A percentile compares a stretch with the other conserved stretches of the same genome.
phyloP scores from a whole-genome alignment of 2,797 vertebrate genomes.

The Aeoliscus strigatus region DNA sequence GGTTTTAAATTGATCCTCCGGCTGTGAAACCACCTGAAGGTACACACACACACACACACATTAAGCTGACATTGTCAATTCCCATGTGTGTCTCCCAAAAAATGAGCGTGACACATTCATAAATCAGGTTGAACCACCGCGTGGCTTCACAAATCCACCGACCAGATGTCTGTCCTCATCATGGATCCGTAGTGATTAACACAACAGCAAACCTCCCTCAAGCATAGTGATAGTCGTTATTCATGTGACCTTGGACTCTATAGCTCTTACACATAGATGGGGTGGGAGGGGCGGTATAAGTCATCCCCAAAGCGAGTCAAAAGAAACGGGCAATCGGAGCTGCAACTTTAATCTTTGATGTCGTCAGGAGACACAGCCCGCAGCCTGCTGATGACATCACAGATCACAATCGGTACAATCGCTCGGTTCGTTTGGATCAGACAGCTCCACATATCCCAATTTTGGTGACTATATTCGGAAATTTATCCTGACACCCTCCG shows the following conservation, averaged over 20 bases:
- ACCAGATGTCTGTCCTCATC: slow-evolving; percentile 3
- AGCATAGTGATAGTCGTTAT: slow-evolving; percentile 10
- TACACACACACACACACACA: background rate
- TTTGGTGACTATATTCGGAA: slow-evolving; percentile 7
- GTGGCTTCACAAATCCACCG: slow-evolving; percentile 7
- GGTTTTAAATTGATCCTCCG: background rate
- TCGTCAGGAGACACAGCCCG: slow-evolving; percentile 35
- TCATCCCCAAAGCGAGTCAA: slow-evolving; percentile 1
- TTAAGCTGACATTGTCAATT: background rate
- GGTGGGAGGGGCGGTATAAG: slow-evolving; percentile 7
- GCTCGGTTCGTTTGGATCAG: slow-evolving; percentile 13
- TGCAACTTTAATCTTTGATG: slow-evolving; percentile 52
- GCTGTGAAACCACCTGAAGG: slow-evolving; percentile 22
- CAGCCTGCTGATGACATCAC: slow-evolving; percentile 61
- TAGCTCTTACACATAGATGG: slow-evolving; percentile 3
- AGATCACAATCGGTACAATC: slow-evolving; percentile 12
- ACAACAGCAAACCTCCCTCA: slow-evolving; percentile 1
- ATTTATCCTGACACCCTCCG: slow-evolving; percentile 28
- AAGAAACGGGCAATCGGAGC: slow-evolving; percentile 11
- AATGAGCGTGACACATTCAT: too few relatives aligned
- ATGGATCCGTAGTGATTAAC: slow-evolving; percentile 15
- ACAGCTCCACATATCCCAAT: background rate
- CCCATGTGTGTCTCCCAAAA: too few relatives aligned
- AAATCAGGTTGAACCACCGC: slow-evolving; percentile 17
- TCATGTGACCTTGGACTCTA: slow-evolving; percentile 54